Evolutionary conservation across 2,113 vertebrate genomes (phyloP).

Genomic region (Tenrec ecaudatus): DNA sequence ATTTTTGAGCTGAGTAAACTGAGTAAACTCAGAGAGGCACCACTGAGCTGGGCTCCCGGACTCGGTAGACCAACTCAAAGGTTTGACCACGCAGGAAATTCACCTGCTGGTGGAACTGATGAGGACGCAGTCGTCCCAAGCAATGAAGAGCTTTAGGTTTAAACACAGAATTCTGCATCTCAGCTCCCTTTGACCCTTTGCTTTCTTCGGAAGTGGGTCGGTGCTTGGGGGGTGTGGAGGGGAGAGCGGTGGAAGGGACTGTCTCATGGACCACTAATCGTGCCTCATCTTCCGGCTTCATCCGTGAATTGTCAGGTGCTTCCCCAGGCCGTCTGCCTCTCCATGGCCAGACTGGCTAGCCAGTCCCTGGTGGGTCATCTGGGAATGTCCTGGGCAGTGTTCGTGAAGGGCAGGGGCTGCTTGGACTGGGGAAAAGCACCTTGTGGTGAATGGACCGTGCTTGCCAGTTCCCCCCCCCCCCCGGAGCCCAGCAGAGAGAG

Average conservation of each 20-base stretch:
- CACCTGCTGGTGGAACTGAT: background rate
- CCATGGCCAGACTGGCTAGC: background rate
- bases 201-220: background rate
- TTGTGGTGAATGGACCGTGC: background rate
- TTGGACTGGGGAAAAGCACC: constrained; percentile 36
- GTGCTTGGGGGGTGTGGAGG: background rate
- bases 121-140: background rate
- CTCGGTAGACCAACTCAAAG: rapidly evolving
- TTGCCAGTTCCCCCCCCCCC: background rate
- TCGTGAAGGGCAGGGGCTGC: background rate
- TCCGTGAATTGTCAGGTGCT: background rate
- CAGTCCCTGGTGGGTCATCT: background rate
- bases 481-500: background rate
- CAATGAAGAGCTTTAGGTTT: background rate
- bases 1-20: constrained; percentile 7
- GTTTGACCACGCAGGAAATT: background rate
- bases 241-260: background rate
- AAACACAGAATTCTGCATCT: background rate
- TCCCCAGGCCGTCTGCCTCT: background rate
- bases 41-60: background rate
- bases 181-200: background rate
- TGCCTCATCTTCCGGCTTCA: background rate
- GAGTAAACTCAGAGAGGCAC: background rate
- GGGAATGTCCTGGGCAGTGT: background rate
- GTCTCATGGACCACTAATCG: background rate